These are phyloP conservation scores for Philotrypesis tridentata DNA, from an alignment of 1,140 invertebrate species.

Conservation along the genomic window DNA sequence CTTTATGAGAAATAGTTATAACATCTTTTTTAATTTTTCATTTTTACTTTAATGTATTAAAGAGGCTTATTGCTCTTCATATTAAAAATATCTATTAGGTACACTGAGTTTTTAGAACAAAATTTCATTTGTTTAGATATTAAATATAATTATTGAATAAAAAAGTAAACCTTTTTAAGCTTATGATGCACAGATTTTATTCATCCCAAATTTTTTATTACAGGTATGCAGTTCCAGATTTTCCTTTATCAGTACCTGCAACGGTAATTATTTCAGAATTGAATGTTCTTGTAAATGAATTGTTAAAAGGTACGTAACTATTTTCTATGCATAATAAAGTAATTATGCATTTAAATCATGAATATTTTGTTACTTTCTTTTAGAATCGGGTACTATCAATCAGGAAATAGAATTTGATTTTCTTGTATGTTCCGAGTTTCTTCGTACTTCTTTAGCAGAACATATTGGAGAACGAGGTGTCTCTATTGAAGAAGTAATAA, in stretches of 20 bases:
- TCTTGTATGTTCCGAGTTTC: conserved; percentile 86
- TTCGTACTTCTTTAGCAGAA: conserved; percentile 81
- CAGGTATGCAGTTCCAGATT: conserved; percentile 91
- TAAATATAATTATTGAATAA: too few relatives aligned
- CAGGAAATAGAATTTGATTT: conserved; percentile 90
- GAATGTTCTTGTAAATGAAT: conserved; percentile 86
- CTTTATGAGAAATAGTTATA: neutral
- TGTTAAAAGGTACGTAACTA: conserved; percentile 79
- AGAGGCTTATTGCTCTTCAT: too few relatives aligned
- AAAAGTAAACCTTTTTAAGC: too few relatives aligned
- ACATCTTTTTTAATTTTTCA: too few relatives aligned
- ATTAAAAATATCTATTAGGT: too few relatives aligned
- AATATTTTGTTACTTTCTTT: conserved; percentile 49
- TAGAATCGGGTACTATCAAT: conserved; percentile 65
- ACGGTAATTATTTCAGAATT: conserved; percentile 81
- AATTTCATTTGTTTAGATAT: too few relatives aligned
- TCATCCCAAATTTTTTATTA: conserved; percentile 62
- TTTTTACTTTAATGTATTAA: too few relatives aligned
- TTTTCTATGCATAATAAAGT: conserved; percentile 40
- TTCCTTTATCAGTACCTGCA: conserved; percentile 85
- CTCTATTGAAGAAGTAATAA: conserved; percentile 85
- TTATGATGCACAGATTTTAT: too few relatives aligned
- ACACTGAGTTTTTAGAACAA: too few relatives aligned
- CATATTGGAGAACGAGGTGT: conserved; percentile 81
- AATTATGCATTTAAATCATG: conserved; percentile 29